phyloP scores from a whole-genome alignment of 2,113 vertebrate species.

The Carassius auratus region DNA sequence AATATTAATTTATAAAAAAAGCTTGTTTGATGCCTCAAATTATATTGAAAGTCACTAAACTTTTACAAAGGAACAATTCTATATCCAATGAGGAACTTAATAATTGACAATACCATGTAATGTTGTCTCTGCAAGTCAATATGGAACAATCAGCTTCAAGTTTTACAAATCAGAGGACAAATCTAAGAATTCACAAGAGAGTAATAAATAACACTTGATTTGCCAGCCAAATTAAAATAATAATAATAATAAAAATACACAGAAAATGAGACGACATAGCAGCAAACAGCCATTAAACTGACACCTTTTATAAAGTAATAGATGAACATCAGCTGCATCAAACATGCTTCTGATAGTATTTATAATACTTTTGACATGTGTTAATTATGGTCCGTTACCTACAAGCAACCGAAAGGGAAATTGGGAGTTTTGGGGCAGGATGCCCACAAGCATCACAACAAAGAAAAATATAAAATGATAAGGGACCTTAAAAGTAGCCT shows the following conservation, averaged over 20 bases:
- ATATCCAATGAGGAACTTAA: not conserved
- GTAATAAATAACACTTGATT: not conserved
- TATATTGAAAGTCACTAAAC: not conserved
- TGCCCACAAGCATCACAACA: not conserved
- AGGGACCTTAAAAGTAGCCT: not conserved
- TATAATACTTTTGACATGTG: not conserved
- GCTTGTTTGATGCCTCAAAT: not conserved
- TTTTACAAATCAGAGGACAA: conserved; percentile 14
- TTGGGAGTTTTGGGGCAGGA: not conserved
- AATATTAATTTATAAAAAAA: too few species aligned
- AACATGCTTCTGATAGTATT: not conserved
- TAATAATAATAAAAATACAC: not conserved
- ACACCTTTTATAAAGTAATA: not conserved
- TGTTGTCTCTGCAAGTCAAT: not conserved
- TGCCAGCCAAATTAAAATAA: not conserved
- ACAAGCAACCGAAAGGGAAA: not conserved
- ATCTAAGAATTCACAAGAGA: not conserved
- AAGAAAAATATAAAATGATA: not conserved
- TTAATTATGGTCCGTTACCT: not conserved
- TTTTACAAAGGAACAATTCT: not conserved
- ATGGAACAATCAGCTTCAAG: not conserved
- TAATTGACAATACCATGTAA: not conserved
- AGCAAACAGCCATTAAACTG: not conserved
- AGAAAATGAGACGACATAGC: not conserved
- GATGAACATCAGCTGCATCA: not conserved